phyloP scores from a whole-genome alignment of 2,797 vertebrate genomes.

The Pyrocephalus nanus region DNA sequence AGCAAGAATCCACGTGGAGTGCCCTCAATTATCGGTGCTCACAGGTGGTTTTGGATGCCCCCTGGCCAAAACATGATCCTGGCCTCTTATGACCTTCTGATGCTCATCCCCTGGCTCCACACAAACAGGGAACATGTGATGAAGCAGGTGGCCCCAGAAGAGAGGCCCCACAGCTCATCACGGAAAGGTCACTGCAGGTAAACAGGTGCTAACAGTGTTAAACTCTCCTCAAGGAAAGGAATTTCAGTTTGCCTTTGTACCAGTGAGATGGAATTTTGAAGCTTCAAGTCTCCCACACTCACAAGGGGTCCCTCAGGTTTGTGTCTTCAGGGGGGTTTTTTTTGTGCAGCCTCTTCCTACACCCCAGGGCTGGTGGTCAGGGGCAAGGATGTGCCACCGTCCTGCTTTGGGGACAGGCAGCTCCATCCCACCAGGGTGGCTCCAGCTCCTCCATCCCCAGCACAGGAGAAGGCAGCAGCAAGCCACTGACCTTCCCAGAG shows the following conservation, averaged over 20 bases:
- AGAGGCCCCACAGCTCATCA: not conserved
- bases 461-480: not conserved
- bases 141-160: not conserved
- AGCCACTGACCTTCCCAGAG: not conserved
- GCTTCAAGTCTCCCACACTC: not conserved
- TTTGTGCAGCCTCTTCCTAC: not conserved
- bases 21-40: not conserved
- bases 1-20: not conserved
- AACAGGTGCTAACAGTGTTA: not conserved
- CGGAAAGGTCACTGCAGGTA: not conserved
- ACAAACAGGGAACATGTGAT: not conserved
- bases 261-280: not conserved
- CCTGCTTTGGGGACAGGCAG: not conserved
- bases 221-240: not conserved
- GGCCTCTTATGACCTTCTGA: slow-evolving; percentile 5
- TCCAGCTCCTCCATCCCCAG: not conserved
- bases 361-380: not conserved
- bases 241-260: not conserved
- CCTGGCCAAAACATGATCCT: not conserved
- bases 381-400: not conserved
- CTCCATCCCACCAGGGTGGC: not conserved
- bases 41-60: slow-evolving; percentile 20
- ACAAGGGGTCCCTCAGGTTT: accelerated
- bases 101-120: accelerated
- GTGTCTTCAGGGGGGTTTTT: not conserved